Base-by-base conservation (phyloP, 2,113 vertebrate species). In the Glareola pratincola region DNA sequence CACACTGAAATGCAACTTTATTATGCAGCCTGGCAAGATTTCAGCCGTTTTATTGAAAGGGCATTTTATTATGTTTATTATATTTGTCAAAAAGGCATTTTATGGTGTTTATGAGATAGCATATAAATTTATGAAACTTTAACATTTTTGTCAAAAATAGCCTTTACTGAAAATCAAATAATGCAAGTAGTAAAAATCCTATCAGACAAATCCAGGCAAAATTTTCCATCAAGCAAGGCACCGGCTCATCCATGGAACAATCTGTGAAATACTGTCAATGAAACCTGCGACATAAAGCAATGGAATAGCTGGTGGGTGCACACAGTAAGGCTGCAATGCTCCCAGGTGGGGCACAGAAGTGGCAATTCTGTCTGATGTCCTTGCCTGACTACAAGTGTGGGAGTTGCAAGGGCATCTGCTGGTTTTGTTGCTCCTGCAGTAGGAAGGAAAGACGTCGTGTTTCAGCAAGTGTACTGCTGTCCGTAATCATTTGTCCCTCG, bases 151-250 rank as follows among this genome's bases (percentile, higher is more conserved):
- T 96, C 84, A 82, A 94, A 96, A 96, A 95, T 93, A 93, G 85
- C 50, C 77, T 95, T 94, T 88, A 76, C 87, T 96, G 90, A 77
- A 96, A 96, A 96, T 96, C 96, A 95, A 95, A 96, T 96, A 95
- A 92, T 76, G 29, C 48, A 62, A 79, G 50, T 43, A 93, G 57
- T 92, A 94, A 95, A 96, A 88, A 24, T 91, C 71, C 74, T 47
- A 85, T 60, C 74, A 85, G 62, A 75, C 48, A 82, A 94, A 95
- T 81, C 39, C 30, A 75, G 86, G 84, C 43, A 96, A 90, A 96
- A 92, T 60, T 90, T 96, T 92, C 69, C 67, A 72, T 82, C 64
- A 88, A 45, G n/a, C 32, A 77, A 88, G 59, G 37, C 68, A 83
- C 17, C 80, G 79, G n/a, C 34, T 57, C 68, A 77, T 57, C 37